Evolutionary conservation across 2,797 vertebrate species (phyloP).

Genomic region (Syngnathus rostellatus): DNA sequence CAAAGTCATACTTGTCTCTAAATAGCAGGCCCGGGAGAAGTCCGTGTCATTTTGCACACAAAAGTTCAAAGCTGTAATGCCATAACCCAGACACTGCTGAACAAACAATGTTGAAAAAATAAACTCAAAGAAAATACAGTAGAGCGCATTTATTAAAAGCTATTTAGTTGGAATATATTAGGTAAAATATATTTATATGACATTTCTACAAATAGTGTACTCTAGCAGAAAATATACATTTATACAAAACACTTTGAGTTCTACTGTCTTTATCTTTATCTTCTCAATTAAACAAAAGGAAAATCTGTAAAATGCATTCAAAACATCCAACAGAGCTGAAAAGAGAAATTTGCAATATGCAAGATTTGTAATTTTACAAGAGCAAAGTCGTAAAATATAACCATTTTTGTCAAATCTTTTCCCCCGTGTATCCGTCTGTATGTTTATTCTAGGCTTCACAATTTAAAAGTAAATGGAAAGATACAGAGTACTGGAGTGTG

Average conservation of each 20-base stretch:
- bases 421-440: background rate
- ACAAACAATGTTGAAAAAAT: background rate
- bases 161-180: slow-evolving; percentile 48
- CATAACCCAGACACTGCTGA: background rate
- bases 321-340: background rate
- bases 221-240: slow-evolving; percentile 16
- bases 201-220: slow-evolving; percentile 13
- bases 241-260: background rate
- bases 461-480: background rate
- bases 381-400: background rate
- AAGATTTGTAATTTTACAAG: background rate
- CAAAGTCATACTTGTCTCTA: background rate
- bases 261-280: too few relatives aligned
- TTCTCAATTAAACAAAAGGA: background rate
- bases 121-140: slow-evolving; percentile 15
- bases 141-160: slow-evolving; percentile 26
- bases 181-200: slow-evolving; percentile 23
- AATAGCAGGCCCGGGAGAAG: background rate
- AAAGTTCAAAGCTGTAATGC: background rate
- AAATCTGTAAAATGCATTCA: background rate
- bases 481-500: background rate
- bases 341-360: background rate
- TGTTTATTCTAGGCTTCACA: background rate
- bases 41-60: background rate
- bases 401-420: background rate